phyloP scores from a whole-genome alignment of 2,113 vertebrate species.

The Rhipidura dahli region DNA sequence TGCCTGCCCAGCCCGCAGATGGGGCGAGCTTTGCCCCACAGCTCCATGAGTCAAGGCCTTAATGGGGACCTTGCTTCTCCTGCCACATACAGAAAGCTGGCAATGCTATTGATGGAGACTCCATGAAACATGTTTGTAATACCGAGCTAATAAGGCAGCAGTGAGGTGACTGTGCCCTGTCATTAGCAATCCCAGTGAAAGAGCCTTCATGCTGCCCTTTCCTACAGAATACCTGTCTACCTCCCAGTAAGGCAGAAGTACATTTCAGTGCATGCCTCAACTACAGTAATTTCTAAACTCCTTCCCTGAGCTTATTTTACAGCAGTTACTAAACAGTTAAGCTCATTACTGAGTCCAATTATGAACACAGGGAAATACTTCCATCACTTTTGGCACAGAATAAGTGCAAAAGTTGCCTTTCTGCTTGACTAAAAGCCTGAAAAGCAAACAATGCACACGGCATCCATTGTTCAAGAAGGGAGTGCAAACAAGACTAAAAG shows the following conservation, averaged over 20 bases:
- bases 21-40: background rate
- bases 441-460: conserved; percentile 12
- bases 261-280: background rate
- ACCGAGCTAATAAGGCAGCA: background rate
- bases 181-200: background rate
- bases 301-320: background rate
- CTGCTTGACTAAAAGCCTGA: conserved; percentile 1
- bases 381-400: background rate
- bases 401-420: background rate
- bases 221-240: background rate
- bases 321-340: conserved; percentile 4
- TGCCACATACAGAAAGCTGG: background rate
- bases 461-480: background rate
- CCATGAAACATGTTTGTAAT: background rate
- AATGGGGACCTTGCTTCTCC: background rate
- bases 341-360: background rate
- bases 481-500: background rate
- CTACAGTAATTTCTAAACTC: background rate
- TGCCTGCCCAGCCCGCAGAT: background rate
- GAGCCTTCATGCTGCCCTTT: background rate
- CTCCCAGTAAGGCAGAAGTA: background rate
- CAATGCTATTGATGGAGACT: background rate
- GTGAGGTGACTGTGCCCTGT: background rate
- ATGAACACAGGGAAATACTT: background rate
- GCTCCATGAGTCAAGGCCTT: background rate